A percentile compares a stretch with the other conserved stretches of the same genome.
Conservation (phyloP, 2,888 invertebrate genomes). For the Leptopilina drosophilae region DNA sequence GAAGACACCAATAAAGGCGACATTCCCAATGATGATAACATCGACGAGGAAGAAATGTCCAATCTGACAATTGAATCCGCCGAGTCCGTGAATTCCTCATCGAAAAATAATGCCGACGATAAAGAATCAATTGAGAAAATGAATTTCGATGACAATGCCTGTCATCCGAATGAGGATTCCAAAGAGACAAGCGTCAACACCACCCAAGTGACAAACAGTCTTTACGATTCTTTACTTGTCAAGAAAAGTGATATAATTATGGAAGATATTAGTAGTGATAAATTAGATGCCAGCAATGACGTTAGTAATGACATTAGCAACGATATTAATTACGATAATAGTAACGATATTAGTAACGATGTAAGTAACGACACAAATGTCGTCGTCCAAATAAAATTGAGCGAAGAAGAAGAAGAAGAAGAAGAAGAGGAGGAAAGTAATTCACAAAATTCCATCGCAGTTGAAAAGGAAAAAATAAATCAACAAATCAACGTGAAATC, state of each 20-base stretch:
- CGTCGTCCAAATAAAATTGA: neutral
- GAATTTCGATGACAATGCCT: conserved; percentile 18
- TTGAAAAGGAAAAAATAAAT: conserved; percentile 42
- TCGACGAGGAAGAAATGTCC: conserved; percentile 43
- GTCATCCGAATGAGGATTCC: conserved; percentile 20
- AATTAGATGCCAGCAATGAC: conserved; percentile 57
- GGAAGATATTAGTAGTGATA: neutral
- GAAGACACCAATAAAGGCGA: neutral
- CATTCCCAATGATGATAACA: conserved; percentile 37
- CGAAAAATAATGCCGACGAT: neutral
- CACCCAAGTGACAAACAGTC: conserved; percentile 68
- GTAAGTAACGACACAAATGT: conserved; percentile 64
- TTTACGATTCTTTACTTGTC: neutral
- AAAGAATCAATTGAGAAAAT: conserved; percentile 14
- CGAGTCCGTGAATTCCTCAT: neutral
- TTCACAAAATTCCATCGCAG: conserved; percentile 35
- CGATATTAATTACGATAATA: conserved; percentile 6
- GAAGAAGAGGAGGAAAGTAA: conserved; percentile 19
- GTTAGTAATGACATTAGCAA: conserved; percentile 50
- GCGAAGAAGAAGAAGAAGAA: conserved; percentile 32
- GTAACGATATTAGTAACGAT: conserved; percentile 77
- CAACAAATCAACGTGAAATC: conserved; percentile 54
- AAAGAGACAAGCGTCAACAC: conserved; percentile 15
- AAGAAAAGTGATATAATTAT: neutral
- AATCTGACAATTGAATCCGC: conserved; percentile 41